Conservation (phyloP, 2,797 vertebrate genomes). For the Lepidocolaptes lacrymiger region DNA sequence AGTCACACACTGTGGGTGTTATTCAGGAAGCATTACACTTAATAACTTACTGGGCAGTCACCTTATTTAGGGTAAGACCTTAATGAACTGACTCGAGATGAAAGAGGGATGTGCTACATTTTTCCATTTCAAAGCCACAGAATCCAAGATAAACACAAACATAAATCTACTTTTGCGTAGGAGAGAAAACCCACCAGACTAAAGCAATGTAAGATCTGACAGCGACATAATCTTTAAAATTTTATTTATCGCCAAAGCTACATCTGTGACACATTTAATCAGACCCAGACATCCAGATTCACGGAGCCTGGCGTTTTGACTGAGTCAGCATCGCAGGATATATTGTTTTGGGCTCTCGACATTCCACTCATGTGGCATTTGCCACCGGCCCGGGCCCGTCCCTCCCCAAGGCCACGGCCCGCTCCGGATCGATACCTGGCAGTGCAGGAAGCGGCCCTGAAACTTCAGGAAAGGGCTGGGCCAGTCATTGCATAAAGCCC, state of each 20-base stretch:
- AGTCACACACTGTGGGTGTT: background rate
- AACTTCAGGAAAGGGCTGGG: background rate
- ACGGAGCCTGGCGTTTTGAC: background rate
- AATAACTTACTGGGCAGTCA: background rate
- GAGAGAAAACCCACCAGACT: background rate
- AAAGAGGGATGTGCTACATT: background rate
- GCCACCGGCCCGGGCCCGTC: background rate
- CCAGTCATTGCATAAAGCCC: background rate
- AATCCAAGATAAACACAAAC: background rate
- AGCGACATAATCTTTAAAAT: rapidly evolving
- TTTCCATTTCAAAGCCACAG: background rate
- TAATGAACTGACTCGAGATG: background rate
- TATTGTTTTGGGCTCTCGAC: background rate
- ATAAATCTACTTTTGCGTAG: rapidly evolving
- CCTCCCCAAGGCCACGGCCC: background rate
- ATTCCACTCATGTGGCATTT: rapidly evolving
- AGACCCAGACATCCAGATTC: background rate
- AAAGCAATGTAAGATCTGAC: background rate
- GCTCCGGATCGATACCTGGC: background rate
- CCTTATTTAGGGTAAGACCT: background rate
- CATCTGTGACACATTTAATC: background rate
- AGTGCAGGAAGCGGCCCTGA: background rate
- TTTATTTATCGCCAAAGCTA: background rate
- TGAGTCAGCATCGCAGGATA: background rate
- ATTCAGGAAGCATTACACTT: background rate